phyloP scores from a whole-genome alignment of 2,113 vertebrate species.

The Coregonus clupeaformis region DNA sequence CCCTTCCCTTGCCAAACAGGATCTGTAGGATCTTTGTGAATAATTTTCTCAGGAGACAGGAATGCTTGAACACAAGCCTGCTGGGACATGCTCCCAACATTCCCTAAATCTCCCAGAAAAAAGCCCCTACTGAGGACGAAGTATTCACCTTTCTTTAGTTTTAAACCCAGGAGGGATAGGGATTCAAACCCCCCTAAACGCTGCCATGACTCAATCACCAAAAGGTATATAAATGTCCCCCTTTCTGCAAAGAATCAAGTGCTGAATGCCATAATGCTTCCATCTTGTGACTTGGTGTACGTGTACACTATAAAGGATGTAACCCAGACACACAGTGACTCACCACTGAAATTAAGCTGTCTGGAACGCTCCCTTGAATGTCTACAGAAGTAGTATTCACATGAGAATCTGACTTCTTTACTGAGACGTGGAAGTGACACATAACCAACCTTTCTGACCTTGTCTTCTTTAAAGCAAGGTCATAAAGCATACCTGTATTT shows the following conservation, averaged over 20 bases:
- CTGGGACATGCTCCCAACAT: conserved; percentile 60
- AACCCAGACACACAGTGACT: conserved; percentile 56
- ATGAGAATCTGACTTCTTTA: not conserved
- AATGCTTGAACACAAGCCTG: conserved; percentile 70
- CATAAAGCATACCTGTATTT: not conserved
- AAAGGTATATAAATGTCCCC: not conserved
- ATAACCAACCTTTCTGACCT: not conserved
- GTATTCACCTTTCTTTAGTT: conserved; percentile 28
- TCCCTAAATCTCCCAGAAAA: conserved; percentile 55
- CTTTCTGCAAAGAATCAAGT: conserved; percentile 22
- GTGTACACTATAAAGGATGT: conserved; percentile 33
- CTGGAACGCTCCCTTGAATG: conserved; percentile 36
- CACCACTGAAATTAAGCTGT: conserved; percentile 49
- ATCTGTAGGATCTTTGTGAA: conserved; percentile 72
- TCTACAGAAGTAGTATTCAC: conserved; percentile 3
- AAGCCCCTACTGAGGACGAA: conserved; percentile 21
- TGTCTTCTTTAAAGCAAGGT: not conserved
- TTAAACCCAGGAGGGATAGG: not conserved
- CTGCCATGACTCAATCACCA: not conserved
- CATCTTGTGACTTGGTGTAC: not conserved
- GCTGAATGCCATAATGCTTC: not conserved
- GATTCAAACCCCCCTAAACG: not conserved
- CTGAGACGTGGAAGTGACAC: not conserved
- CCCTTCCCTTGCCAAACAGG: conserved; percentile 73
- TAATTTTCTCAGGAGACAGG: conserved; percentile 75